Evolutionary conservation across 2,888 invertebrate species (phyloP).

Genomic region (Chorisops tibialis): DNA sequence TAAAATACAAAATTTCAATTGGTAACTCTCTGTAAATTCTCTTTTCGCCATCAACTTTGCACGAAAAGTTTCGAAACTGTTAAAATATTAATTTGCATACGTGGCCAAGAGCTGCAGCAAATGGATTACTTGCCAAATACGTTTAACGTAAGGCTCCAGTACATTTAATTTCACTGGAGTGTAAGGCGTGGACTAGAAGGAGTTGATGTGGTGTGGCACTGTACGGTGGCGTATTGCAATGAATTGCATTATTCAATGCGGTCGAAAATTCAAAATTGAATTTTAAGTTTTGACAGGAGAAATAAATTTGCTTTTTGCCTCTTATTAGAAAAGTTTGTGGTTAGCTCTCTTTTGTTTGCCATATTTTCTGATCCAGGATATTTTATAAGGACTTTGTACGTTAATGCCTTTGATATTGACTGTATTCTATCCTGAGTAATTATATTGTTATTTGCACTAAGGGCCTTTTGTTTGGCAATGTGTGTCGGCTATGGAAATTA

Average conservation of each 20-base stretch:
- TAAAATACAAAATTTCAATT: slow-evolving; percentile 30
- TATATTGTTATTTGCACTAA: too few species aligned
- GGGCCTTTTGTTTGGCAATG: too few species aligned
- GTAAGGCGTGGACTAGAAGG: not conserved
- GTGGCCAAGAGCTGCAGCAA: slow-evolving; percentile 3
- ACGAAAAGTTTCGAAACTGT: slow-evolving; percentile 25
- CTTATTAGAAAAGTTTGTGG: slow-evolving; percentile 23
- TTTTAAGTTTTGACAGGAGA: slow-evolving; percentile 29
- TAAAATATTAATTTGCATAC: slow-evolving; percentile 32
- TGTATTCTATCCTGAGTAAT: too few species aligned
- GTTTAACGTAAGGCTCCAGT: not conserved
- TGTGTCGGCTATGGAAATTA: too few species aligned
- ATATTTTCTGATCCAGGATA: too few species aligned
- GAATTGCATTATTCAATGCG: slow-evolving; percentile 16
- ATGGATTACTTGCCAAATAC: slow-evolving; percentile 8
- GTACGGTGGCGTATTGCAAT: not conserved
- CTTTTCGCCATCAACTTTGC: slow-evolving; percentile 19
- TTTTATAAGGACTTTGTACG: too few species aligned
- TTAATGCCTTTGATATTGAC: too few species aligned
- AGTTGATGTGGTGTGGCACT: not conserved
- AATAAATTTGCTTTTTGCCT: slow-evolving; percentile 26
- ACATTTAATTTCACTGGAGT: not conserved
- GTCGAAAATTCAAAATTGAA: slow-evolving; percentile 21
- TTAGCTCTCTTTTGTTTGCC: too few species aligned
- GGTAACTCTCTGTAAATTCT: slow-evolving; percentile 15